Conservation (phyloP, 2,888 invertebrate species). For the Drosophila nigricruria region DNA sequence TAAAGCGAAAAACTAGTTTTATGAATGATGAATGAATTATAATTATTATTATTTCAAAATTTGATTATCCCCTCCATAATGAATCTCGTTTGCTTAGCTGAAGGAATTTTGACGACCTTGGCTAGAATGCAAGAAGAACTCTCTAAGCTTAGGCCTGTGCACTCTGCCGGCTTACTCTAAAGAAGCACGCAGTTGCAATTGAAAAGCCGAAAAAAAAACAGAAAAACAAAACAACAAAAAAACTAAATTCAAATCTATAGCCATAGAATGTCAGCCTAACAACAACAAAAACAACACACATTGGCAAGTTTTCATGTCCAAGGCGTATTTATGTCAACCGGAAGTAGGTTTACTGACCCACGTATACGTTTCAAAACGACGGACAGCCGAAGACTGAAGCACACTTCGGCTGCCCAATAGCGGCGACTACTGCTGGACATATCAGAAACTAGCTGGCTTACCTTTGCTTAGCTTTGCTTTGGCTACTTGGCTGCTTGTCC, state of each 20-base stretch:
- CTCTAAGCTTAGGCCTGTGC: not conserved
- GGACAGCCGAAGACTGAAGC: constrained; percentile 33
- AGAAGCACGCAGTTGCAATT: constrained; percentile 12
- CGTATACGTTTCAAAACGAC: constrained; percentile 77
- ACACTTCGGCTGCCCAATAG: constrained; percentile 53
- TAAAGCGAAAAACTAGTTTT: too few species aligned
- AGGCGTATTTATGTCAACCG: constrained; percentile 86
- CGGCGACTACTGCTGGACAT: constrained; percentile 59
- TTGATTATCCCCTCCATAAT: not conserved
- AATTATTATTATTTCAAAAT: not conserved
- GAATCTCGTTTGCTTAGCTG: not conserved
- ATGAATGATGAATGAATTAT: not conserved
- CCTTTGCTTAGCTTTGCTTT: constrained; percentile 5
- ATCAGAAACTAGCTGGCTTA: constrained; percentile 23
- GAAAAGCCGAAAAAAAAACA: constrained; percentile 23
- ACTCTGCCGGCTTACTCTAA: not conserved
- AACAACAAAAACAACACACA: constrained; percentile 46
- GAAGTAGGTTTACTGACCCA: constrained; percentile 86
- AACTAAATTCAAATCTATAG: constrained; percentile 58
- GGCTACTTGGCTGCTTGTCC: constrained; percentile 7
- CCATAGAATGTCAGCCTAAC: constrained; percentile 57
- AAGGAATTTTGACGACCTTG: constrained; percentile 1
- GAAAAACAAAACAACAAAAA: constrained; percentile 13
- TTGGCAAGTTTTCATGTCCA: constrained; percentile 85
- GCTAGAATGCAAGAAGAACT: not conserved